These are phyloP conservation scores for Mya arenaria DNA, from an alignment of 1,140 invertebrate genomes.

Conservation along the genomic window DNA sequence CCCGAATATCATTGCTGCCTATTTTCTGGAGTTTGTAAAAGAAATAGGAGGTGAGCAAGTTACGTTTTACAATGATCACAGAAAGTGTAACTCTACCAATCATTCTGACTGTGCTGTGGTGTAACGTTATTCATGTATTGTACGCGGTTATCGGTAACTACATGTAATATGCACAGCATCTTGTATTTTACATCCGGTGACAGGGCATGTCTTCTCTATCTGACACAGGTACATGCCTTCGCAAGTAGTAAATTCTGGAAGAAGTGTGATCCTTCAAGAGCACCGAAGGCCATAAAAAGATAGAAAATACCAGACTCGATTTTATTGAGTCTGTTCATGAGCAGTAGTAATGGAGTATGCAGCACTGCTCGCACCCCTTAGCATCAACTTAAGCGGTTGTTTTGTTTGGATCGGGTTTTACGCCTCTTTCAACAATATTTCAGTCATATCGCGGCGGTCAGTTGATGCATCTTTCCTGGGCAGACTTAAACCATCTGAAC, in stretches of 20 bases:
- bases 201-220: not conserved
- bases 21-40: no score
- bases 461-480: constrained; percentile 5
- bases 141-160: not conserved
- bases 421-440: constrained; percentile 1
- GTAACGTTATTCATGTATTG: no score
- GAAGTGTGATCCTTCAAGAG: no score
- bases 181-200: constrained; percentile 16
- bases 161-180: constrained; percentile 11
- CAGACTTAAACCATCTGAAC: constrained; percentile 16
- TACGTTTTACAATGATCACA: constrained; percentile 1
- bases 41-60: no score
- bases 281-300: not conserved
- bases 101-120: no score
- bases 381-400: not conserved
- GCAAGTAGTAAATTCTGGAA: constrained; percentile 4
- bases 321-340: constrained; percentile 8
- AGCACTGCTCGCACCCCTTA: not conserved
- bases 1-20: no score
- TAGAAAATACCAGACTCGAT: constrained; percentile 4
- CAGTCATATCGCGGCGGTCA: constrained; percentile 13
- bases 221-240: not conserved
- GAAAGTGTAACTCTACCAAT: constrained; percentile 4
- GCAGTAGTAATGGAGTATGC: no score
- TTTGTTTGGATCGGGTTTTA: not conserved